Base-by-base conservation (phyloP, 2,797 vertebrate species). In the Megalops cyprinoides region DNA sequence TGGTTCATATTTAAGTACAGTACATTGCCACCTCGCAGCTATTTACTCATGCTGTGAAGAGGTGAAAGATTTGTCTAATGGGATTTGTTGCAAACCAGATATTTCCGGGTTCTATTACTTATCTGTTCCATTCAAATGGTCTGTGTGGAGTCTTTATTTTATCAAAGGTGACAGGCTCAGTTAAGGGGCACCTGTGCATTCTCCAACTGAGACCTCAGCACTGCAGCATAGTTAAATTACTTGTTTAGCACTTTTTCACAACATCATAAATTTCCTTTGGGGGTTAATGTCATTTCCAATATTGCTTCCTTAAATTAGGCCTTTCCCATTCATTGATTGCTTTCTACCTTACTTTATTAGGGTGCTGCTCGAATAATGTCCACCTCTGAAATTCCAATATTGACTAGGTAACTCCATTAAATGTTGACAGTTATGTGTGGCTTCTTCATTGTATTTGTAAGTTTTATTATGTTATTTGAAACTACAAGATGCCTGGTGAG, bases 381-480 rank as follows among this genome's bases (percentile, higher is more conserved):
- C 80, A 90, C 89, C 86, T 82, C 82, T 87, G 86, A 91, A 92
- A 91, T 91, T 92, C 92, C 87, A 88, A 90, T 91, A 87, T 90
- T 88, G 90, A 91, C 90, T 85, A 78, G 86, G 80, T 80, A 90
- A 74, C 82, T 85, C 78, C 83, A 74, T 60, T 80, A 75, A 5
- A 44, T 0, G 69, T 76, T 87, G 87, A 89, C 87, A 89, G 91
- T 90, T 89, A 90, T 51, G 76, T 84, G 84, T 67, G 71, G 76
- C 25, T 51, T 25, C 25, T 37, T 55, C 53, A 53, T 74, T 83
- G 84, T 84, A 91, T 90, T 91, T 89, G 91, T 87, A 69, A 85
- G 76, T 85, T 88, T 76, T 84, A 85, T 88, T 76, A 76, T 87
- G 86, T 71, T 90, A 83, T 86, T 84, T 87, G 84, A 85, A 80